Evolutionary conservation across 1,140 invertebrate genomes (phyloP).

Genomic region (Epicauta chinensis): DNA sequence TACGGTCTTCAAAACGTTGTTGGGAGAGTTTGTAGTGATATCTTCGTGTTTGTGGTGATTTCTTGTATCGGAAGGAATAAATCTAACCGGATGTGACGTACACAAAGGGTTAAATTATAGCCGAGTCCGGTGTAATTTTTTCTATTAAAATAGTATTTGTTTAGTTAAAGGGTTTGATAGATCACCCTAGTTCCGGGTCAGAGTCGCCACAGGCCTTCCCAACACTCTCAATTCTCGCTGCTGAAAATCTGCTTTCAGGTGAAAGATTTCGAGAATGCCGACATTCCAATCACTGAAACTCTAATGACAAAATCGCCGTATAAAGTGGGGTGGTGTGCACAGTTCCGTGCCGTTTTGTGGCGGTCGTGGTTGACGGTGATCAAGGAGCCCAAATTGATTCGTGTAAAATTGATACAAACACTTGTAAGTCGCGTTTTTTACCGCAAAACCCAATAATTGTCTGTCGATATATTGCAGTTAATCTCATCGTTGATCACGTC

Average conservation of each 20-base stretch:
- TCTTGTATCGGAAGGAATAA: too few relatives aligned
- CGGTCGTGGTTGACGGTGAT: constrained; percentile 80
- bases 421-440: constrained; percentile 57
- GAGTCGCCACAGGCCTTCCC: too few relatives aligned
- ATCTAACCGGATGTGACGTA: too few relatives aligned
- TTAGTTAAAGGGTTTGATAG: too few relatives aligned
- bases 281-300: constrained; percentile 17
- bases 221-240: too few relatives aligned
- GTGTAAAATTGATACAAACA: constrained; percentile 82
- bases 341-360: constrained; percentile 86
- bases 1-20: constrained; percentile 19
- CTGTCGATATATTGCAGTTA: constrained; percentile 65
- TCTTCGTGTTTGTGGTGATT: too few relatives aligned
- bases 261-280: constrained; percentile 21
- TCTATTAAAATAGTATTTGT: too few relatives aligned
- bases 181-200: too few relatives aligned
- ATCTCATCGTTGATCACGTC: constrained; percentile 79
- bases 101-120: too few relatives aligned
- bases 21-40: too few relatives aligned
- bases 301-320: constrained; percentile 46
- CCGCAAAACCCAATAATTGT: constrained; percentile 4
- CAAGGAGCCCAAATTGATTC: constrained; percentile 85
- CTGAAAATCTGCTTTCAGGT: constrained; percentile 11
- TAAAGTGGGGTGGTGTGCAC: constrained; percentile 80
- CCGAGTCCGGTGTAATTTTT: too few relatives aligned